phyloP scores from a whole-genome alignment of 2,888 invertebrate genomes.

The Tubulanus polymorphus region DNA sequence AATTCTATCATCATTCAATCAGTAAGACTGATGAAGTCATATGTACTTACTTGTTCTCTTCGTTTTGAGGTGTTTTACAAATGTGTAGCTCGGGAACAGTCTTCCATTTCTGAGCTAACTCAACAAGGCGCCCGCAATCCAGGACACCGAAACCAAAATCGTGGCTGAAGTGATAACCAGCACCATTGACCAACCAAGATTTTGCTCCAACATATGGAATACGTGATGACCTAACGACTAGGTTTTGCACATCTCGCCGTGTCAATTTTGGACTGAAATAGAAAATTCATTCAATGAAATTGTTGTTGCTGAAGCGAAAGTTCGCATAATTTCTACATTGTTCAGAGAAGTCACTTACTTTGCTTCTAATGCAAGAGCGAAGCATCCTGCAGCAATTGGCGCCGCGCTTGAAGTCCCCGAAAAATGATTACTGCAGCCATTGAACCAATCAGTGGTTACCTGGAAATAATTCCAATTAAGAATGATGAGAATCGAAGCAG shows the following conservation, averaged over 20 bases:
- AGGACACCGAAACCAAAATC: slow-evolving; percentile 50
- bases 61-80: slow-evolving; percentile 29
- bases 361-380: slow-evolving; percentile 45
- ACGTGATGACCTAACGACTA: slow-evolving; percentile 41
- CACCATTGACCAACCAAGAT: slow-evolving; percentile 56
- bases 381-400: slow-evolving; percentile 47
- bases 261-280: slow-evolving; percentile 38
- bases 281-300: slow-evolving; percentile 1
- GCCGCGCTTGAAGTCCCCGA: slow-evolving; percentile 52
- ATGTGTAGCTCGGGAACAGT: slow-evolving; percentile 46
- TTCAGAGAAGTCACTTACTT: too few relatives aligned
- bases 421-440: slow-evolving; percentile 45
- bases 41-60: slow-evolving; percentile 22
- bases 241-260: slow-evolving; percentile 52
- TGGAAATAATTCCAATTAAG: too few relatives aligned
- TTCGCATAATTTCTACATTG: too few relatives aligned
- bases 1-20: background rate
- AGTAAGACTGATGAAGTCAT: background rate
- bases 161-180: slow-evolving; percentile 44
- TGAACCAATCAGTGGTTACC: slow-evolving; percentile 46
- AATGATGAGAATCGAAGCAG: too few relatives aligned
- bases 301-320: too few relatives aligned
- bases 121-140: slow-evolving; percentile 49
- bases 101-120: slow-evolving; percentile 42
- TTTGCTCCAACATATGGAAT: slow-evolving; percentile 53